Conservation (phyloP, 2,797 vertebrate genomes). For the Typhlichthys eigenmanni region DNA sequence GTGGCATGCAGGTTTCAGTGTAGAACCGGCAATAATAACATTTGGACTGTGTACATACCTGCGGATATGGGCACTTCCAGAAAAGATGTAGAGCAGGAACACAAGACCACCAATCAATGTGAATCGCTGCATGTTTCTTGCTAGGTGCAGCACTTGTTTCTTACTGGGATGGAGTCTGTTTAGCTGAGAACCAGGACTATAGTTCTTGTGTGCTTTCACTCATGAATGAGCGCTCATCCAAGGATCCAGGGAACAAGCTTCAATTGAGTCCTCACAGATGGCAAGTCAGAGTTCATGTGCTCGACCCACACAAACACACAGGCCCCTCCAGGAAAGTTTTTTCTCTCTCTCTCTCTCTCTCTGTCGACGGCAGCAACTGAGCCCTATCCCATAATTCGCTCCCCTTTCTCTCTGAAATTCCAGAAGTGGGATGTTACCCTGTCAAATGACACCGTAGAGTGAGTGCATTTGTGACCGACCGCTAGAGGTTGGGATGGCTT, state of each 20-base stretch:
- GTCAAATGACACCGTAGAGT: slow-evolving; percentile 69
- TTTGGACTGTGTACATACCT: slow-evolving; percentile 68
- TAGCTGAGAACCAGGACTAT: slow-evolving; percentile 30
- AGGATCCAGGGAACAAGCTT: slow-evolving; percentile 41
- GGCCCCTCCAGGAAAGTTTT: slow-evolving; percentile 33
- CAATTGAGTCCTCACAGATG: slow-evolving; percentile 40
- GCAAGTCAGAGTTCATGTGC: slow-evolving; percentile 39
- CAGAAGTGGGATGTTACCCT: slow-evolving; percentile 70
- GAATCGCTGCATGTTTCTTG: slow-evolving; percentile 73
- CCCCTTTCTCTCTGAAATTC: slow-evolving; percentile 67
- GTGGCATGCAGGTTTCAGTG: slow-evolving; percentile 22
- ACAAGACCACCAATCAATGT: slow-evolving; percentile 62
- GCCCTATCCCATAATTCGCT: slow-evolving; percentile 58
- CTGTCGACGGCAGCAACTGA: slow-evolving; percentile 30
- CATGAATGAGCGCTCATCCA: slow-evolving; percentile 50
- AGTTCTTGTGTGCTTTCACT: slow-evolving; percentile 52
- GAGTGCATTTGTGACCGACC: slow-evolving; percentile 67
- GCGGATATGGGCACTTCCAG: slow-evolving; percentile 45
- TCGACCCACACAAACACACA: slow-evolving; percentile 37
- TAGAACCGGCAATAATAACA: neutral
- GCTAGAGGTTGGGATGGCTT: slow-evolving; percentile 35
- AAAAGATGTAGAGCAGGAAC: slow-evolving; percentile 63
- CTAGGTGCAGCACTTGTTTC: slow-evolving; percentile 46
- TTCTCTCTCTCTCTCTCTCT: slow-evolving; percentile 19
- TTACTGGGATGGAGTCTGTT: slow-evolving; percentile 36